Evolutionary conservation across 2,797 vertebrate genomes (phyloP), one percentile per base, ranked within the genome.

Genomic region (Orientallactaga sibirica): DNA sequence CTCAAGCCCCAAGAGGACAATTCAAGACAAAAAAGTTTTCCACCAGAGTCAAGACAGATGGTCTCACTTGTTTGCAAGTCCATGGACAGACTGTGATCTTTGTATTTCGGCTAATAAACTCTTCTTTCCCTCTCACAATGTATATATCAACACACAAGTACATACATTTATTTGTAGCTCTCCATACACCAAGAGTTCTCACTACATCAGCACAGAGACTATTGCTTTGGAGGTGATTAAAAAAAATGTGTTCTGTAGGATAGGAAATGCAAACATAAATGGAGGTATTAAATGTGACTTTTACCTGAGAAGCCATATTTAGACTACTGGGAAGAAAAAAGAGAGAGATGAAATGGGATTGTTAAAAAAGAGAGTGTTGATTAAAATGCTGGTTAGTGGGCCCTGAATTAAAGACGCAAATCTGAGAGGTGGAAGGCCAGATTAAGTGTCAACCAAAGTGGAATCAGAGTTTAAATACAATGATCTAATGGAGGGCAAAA

Each of bases 401-500:
- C 24, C 61, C 64, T 82, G 81, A 20, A 73, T 84, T 73, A 66
- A 96, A 97, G 96, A 83, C 29, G 91, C 61, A 74, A 33, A 93
- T 83, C 12, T 93, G 48, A 97, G 61, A 93, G 90, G 66, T 70
- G 58, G 76, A 92, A 92, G 94, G 64, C 7, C 90, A 89, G 94
- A 22, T 12, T 58, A 5, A 2, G 64, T 16, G 2, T 0, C 93
- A 58, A 67, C 11, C 25, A 94, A 77, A 25, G 82, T n/a, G 86
- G 71, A 97, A 95, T 92, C 29, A 94, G 66, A 93, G 82, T 75
- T 96, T 95, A 90, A 96, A 83, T 29, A 83, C 66, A 87, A 80
- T 95, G 92, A 96, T 61, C 58, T 94, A 89, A 95, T 29, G 64
- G 88, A 96, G 70, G 58, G 93, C 78, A 94, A 62, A 96, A 95